A percentile compares a stretch with the other conserved stretches of the same genome.
Conservation (phyloP, 2,888 invertebrate species). For the Habroteleia sp. region DNA sequence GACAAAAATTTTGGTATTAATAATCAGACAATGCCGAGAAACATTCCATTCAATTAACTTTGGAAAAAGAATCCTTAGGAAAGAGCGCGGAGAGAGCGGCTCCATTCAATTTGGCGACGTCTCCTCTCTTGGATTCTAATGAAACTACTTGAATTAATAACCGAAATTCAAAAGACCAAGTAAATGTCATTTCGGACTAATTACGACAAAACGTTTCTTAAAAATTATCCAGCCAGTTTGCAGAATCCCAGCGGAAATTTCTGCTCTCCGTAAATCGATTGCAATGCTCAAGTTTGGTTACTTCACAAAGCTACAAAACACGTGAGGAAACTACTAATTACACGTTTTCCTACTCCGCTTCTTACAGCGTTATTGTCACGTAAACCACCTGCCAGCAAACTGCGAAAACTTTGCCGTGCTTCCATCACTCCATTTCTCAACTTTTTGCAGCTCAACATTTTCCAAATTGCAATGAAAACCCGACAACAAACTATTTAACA, state of each 20-base stretch:
- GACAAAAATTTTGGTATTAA: too few relatives aligned
- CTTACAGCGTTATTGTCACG: conserved; percentile 56
- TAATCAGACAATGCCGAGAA: conserved; percentile 47
- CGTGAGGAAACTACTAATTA: conserved; percentile 59
- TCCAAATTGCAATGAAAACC: conserved; percentile 9
- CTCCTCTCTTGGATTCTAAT: conserved; percentile 44
- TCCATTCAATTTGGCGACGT: conserved; percentile 45
- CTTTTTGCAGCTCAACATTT: conserved; percentile 34
- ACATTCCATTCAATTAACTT: conserved; percentile 56
- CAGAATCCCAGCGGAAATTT: too few relatives aligned
- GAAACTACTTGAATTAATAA: conserved; percentile 58
- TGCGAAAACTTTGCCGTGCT: conserved; percentile 56
- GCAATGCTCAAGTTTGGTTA: conserved; percentile 47
- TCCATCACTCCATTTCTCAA: conserved; percentile 54
- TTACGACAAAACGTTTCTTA: conserved; percentile 41
- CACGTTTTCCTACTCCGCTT: conserved; percentile 39
- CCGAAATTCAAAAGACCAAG: conserved; percentile 44
- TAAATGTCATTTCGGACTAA: conserved; percentile 42
- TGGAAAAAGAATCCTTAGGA: conserved; percentile 23
- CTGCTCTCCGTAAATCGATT: conserved; percentile 50
- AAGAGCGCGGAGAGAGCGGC: neutral
- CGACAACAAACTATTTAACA: too few relatives aligned
- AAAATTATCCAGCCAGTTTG: conserved; percentile 41
- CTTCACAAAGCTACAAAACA: conserved; percentile 54
- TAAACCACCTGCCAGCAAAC: conserved; percentile 56